Percentiles rank a stretch among this genome's conserved stretches.
phyloP scores from a whole-genome alignment of 2,797 vertebrate genomes.

The Acanthiza pusilla region DNA sequence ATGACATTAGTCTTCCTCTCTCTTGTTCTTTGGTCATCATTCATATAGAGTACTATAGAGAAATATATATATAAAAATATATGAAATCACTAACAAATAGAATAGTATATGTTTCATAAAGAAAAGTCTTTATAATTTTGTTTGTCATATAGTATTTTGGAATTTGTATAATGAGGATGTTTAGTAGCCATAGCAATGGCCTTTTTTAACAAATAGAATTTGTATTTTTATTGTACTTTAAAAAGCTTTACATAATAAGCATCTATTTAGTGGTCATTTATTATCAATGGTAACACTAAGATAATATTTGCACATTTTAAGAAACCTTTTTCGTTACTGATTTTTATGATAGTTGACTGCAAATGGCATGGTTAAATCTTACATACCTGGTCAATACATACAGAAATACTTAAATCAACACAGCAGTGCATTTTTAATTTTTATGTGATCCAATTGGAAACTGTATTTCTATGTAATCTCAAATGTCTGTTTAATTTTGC shows the following conservation, averaged over 20 bases:
- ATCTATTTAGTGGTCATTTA: slow-evolving; percentile 77
- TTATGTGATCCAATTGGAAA: slow-evolving; percentile 59
- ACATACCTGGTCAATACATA: slow-evolving; percentile 36
- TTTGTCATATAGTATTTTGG: slow-evolving; percentile 78
- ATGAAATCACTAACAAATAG: slow-evolving; percentile 60
- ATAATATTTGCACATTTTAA: slow-evolving; percentile 75
- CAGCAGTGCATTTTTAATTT: slow-evolving; percentile 70
- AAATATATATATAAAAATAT: slow-evolving; percentile 19
- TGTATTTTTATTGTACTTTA: slow-evolving; percentile 83
- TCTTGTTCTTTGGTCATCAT: slow-evolving; percentile 14
- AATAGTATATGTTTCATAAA: slow-evolving; percentile 70
- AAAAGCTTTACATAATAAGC: slow-evolving; percentile 76
- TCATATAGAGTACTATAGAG: slow-evolving; percentile 44
- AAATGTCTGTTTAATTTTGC: slow-evolving; percentile 74
- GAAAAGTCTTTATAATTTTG: slow-evolving; percentile 75
- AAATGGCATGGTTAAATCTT: slow-evolving; percentile 65
- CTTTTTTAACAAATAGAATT: slow-evolving; percentile 81
- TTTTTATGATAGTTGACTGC: slow-evolving; percentile 71
- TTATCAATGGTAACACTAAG: slow-evolving; percentile 70
- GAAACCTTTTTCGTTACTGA: slow-evolving; percentile 61
- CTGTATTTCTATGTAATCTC: slow-evolving; percentile 78
- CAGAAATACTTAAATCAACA: slow-evolving; percentile 43
- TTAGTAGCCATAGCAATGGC: slow-evolving; percentile 74
- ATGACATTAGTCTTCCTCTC: slow-evolving; percentile 31
- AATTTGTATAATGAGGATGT: slow-evolving; percentile 78